phyloP scores from a whole-genome alignment of 2,797 vertebrate genomes.

The Macroramphosus scolopax region DNA sequence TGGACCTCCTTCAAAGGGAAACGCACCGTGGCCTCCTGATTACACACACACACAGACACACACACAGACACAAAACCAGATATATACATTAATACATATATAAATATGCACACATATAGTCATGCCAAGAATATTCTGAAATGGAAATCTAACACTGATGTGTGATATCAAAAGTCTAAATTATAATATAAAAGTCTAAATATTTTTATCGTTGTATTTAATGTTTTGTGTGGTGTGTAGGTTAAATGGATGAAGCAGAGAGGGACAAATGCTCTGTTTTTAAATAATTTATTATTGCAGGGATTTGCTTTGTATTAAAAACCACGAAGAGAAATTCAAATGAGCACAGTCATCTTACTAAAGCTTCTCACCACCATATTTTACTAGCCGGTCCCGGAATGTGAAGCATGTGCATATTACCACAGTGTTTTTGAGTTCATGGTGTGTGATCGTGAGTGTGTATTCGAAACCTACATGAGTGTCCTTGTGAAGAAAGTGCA shows the following conservation, averaged over 20 bases:
- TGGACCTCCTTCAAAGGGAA: constrained; percentile 90
- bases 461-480: constrained; percentile 81
- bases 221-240: background rate
- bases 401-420: background rate
- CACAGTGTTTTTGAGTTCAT: constrained; percentile 10
- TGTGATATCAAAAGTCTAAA: too few relatives aligned
- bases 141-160: too few relatives aligned
- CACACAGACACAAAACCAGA: too few relatives aligned
- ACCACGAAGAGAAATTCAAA: constrained; percentile 7
- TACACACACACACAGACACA: constrained; percentile 22
- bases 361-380: background rate
- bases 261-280: constrained; percentile 27
- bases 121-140: too few relatives aligned
- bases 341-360: background rate
- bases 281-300: background rate
- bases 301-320: background rate
- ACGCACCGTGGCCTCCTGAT: constrained; percentile 83
- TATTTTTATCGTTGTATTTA: background rate
- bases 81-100: too few relatives aligned
- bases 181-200: too few relatives aligned
- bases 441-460: constrained; percentile 1
- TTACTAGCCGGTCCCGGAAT: background rate
- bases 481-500: constrained; percentile 92
- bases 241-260: constrained; percentile 32
- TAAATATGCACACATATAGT: too few relatives aligned